Conservation (phyloP, 2,888 invertebrate genomes). For the Cerastis rubricosa region DNA sequence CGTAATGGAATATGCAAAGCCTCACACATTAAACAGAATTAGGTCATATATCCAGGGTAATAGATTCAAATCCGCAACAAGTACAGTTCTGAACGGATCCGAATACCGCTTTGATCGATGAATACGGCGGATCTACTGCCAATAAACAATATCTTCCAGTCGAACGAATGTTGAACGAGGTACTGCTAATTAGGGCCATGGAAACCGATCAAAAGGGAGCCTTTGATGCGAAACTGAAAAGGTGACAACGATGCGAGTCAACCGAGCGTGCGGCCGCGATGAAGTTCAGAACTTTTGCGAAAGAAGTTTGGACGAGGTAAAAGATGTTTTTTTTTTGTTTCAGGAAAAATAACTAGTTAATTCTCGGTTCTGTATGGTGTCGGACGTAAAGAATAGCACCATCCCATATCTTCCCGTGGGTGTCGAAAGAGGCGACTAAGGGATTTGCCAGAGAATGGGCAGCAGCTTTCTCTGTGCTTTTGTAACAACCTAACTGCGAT, state of each 20-base stretch:
- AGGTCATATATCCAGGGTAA: conserved; percentile 68
- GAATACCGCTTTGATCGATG: conserved; percentile 74
- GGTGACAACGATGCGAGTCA: conserved; percentile 82
- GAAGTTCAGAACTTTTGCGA: conserved; percentile 61
- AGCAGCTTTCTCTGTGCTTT: too few species aligned
- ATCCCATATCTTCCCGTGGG: too few species aligned
- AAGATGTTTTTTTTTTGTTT: conserved; percentile 21
- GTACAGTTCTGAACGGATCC: conserved; percentile 53
- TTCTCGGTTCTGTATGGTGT: neutral
- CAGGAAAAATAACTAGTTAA: neutral
- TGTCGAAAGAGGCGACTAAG: too few species aligned
- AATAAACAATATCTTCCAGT: conserved; percentile 90
- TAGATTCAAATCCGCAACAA: conserved; percentile 68
- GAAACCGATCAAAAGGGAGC: conserved; percentile 85
- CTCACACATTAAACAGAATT: conserved; percentile 57
- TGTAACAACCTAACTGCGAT: too few species aligned
- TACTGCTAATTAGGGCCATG: conserved; percentile 89
- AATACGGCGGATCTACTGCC: conserved; percentile 83
- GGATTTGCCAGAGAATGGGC: too few species aligned
- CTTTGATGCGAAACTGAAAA: conserved; percentile 88
- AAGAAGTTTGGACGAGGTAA: conserved; percentile 41
- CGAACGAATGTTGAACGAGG: conserved; percentile 81
- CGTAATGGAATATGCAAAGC: conserved; percentile 57
- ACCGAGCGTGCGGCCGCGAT: conserved; percentile 70
- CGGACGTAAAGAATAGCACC: too few species aligned